Evolutionary conservation across 2,888 invertebrate genomes (phyloP).

Genomic region (Conchocele bisecta): DNA sequence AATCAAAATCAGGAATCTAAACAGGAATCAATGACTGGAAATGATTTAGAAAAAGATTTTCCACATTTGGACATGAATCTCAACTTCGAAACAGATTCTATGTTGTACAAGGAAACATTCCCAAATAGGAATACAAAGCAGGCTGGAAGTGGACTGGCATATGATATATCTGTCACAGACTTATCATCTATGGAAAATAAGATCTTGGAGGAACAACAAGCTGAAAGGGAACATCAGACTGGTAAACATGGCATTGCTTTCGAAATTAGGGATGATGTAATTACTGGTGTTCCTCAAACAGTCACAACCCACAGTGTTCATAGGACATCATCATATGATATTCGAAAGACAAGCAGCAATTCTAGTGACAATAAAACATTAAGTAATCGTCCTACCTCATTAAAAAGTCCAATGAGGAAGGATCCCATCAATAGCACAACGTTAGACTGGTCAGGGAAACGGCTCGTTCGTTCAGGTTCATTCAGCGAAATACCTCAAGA

Average conservation of each 20-base stretch:
- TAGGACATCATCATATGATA: conserved; percentile 52
- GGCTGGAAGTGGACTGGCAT: conserved; percentile 58
- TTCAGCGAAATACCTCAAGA: conserved; percentile 73
- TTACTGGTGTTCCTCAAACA: conserved; percentile 58
- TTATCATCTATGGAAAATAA: conserved; percentile 60
- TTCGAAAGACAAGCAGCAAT: conserved; percentile 18
- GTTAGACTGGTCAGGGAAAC: conserved; percentile 74
- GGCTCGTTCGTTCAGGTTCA: conserved; percentile 70
- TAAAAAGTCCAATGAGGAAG: too few relatives aligned
- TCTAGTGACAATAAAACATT: conserved; percentile 35
- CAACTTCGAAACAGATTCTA: conserved; percentile 56
- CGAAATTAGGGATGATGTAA: conserved; percentile 70
- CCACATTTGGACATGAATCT: conserved; percentile 57
- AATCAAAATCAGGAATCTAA: not conserved
- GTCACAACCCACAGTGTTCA: conserved; percentile 55
- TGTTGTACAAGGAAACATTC: conserved; percentile 58
- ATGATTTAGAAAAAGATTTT: conserved; percentile 45
- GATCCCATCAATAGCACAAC: too few relatives aligned
- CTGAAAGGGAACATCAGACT: conserved; percentile 31
- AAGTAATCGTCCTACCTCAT: conserved; percentile 59
- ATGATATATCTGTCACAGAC: conserved; percentile 69
- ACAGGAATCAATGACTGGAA: not conserved
- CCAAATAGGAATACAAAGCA: conserved; percentile 65
- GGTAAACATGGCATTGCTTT: conserved; percentile 67
- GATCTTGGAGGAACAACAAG: conserved; percentile 40